Percentiles rank a stretch among this genome's conserved stretches.
phyloP scores from a whole-genome alignment of 2,797 vertebrate genomes.

The Enteromius viviparus region DNA sequence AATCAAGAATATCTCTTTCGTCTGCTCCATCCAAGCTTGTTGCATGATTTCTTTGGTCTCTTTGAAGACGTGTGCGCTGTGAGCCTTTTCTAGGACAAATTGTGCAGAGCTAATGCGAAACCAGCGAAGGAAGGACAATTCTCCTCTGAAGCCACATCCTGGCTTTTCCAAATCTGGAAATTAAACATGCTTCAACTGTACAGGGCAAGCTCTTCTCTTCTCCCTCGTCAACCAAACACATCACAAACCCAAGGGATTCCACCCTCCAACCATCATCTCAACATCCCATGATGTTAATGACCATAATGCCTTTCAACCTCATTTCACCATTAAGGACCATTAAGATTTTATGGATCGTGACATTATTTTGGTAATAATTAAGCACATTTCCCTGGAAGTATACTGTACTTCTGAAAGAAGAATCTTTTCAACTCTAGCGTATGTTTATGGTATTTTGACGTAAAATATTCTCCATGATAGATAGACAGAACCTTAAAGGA shows the following conservation, averaged over 20 bases:
- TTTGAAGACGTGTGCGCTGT: not conserved
- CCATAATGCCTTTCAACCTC: no score
- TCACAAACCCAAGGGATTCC: not conserved
- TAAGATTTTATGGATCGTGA: not conserved
- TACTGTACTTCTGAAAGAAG: no score
- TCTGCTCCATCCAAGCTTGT: not conserved
- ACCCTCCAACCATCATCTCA: conserved; percentile 1
- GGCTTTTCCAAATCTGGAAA: conserved; percentile 50
- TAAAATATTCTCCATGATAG: no score
- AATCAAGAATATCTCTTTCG: conserved; percentile 41
- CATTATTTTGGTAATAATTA: not conserved
- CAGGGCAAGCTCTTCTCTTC: conserved; percentile 34
- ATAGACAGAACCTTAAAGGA: no score
- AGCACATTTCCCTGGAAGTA: not conserved
- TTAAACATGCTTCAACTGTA: conserved; percentile 53
- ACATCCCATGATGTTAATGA: no score
- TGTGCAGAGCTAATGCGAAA: conserved; percentile 44
- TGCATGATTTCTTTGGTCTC: not conserved
- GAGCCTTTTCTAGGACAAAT: conserved; percentile 44
- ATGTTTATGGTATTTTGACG: no score
- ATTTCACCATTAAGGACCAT: not conserved
- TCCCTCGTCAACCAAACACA: conserved; percentile 25
- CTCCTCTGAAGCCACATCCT: conserved; percentile 59
- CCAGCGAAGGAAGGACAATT: conserved; percentile 38
- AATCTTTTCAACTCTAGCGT: no score